Percentiles rank a stretch among this genome's conserved stretches.
Conservation (phyloP, 2,797 vertebrate genomes). For the Microctenopoma lineatum region DNA sequence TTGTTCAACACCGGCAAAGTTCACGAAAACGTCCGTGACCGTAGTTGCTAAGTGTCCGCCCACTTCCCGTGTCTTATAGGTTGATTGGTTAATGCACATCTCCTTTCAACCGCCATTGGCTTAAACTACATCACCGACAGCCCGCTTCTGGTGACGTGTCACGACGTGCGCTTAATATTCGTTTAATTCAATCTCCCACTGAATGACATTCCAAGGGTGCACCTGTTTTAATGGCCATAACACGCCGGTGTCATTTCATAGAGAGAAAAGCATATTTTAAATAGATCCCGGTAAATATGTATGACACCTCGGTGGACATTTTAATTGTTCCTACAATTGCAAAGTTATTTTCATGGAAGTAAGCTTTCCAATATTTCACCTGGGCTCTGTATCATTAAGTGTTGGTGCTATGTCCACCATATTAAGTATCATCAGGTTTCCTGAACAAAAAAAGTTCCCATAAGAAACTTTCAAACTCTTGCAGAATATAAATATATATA, state of each 20-base stretch:
- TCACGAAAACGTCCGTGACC: constrained; percentile 73
- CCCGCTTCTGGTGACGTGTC: constrained; percentile 29
- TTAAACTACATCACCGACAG: neutral
- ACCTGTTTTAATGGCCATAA: neutral
- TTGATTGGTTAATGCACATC: constrained; percentile 61
- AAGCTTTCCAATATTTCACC: neutral
- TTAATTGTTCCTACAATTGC: neutral
- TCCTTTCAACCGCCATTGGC: constrained; percentile 56
- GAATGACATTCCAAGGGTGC: constrained; percentile 81
- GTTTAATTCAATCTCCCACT: constrained; percentile 52
- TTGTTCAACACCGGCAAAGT: constrained; percentile 75
- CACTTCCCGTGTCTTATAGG: constrained; percentile 5
- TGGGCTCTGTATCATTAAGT: accelerated
- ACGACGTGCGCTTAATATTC: constrained; percentile 15
- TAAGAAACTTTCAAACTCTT: too few species aligned
- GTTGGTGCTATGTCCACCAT: neutral
- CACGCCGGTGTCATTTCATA: neutral
- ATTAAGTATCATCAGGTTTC: neutral
- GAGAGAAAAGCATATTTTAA: accelerated
- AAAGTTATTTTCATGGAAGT: too few species aligned
- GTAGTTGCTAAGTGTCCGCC: constrained; percentile 61
- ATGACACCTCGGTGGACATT: too few species aligned
- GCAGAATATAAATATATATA: too few species aligned
- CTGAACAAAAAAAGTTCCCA: too few species aligned
- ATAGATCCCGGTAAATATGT: neutral